A percentile compares a stretch with the other conserved stretches of the same genome.
Conservation (phyloP, 2,113 vertebrate genomes). For the Andinoacara biseriatus region DNA sequence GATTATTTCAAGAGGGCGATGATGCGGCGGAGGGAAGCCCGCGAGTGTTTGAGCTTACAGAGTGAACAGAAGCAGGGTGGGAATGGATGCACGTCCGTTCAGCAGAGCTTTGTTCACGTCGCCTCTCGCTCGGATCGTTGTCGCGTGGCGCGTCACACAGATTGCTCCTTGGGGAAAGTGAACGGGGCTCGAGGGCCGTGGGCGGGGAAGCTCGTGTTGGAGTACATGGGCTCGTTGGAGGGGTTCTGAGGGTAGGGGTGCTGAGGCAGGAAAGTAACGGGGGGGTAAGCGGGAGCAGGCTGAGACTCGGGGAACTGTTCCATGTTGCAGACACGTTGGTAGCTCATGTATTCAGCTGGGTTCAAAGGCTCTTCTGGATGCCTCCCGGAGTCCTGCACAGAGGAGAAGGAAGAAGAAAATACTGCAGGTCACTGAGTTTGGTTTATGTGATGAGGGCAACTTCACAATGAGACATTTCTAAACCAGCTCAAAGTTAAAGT, state of each 20-base stretch:
- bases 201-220: conserved; percentile 83
- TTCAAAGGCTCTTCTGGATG: conserved; percentile 81
- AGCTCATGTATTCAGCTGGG: conserved; percentile 85
- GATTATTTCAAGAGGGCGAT: too few species aligned
- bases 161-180: conserved; percentile 89
- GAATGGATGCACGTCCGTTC: conserved; percentile 36
- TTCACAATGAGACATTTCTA: conserved; percentile 3
- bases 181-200: conserved; percentile 81
- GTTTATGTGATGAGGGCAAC: not conserved
- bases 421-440: conserved; percentile 18
- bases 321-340: conserved; percentile 73
- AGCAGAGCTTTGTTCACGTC: conserved; percentile 33
- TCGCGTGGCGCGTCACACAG: conserved; percentile 73
- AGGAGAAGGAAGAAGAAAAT: conserved; percentile 38
- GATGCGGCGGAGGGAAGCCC: not conserved
- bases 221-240: conserved; percentile 76
- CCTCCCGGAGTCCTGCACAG: conserved; percentile 84
- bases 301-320: conserved; percentile 79
- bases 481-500: not conserved
- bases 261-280: conserved; percentile 81
- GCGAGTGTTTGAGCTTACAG: conserved; percentile 30
- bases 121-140: conserved; percentile 20
- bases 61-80: conserved; percentile 29
- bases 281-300: conserved; percentile 71
- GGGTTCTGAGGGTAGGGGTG: conserved; percentile 79